A percentile compares a stretch with the other conserved stretches of the same genome.
phyloP scores from a whole-genome alignment of 2,113 vertebrate genomes.

The Sander lucioperca region DNA sequence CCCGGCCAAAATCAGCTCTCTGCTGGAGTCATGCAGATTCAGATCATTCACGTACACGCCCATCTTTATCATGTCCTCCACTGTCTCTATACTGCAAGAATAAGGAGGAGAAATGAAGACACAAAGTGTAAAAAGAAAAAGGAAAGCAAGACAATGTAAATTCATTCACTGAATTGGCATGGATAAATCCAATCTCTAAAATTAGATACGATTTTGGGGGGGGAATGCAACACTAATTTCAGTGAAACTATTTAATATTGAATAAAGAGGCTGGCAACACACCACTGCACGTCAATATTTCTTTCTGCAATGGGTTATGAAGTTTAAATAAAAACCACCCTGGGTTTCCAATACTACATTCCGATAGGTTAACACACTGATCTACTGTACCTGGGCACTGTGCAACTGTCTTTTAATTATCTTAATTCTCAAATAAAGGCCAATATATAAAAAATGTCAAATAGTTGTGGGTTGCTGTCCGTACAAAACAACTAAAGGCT shows the following conservation, averaged over 20 bases:
- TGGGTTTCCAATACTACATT: not conserved
- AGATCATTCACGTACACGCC: slow-evolving; percentile 84
- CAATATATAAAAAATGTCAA: not conserved
- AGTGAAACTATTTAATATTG: not conserved
- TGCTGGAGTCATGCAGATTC: slow-evolving; percentile 85
- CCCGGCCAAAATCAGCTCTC: slow-evolving; percentile 84
- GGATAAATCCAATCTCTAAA: not conserved
- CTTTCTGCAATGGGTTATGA: too few relatives aligned
- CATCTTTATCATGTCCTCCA: slow-evolving; percentile 87
- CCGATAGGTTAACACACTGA: not conserved
- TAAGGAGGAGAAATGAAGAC: not conserved
- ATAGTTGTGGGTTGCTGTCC: not conserved
- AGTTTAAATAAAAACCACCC: not conserved
- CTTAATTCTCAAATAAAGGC: not conserved
- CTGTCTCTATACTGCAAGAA: slow-evolving; percentile 81
- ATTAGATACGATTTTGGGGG: not conserved
- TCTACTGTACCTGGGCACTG: too few relatives aligned
- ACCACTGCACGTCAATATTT: not conserved
- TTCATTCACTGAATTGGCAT: not conserved
- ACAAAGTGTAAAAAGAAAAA: not conserved
- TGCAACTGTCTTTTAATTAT: not conserved
- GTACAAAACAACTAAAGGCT: not conserved
- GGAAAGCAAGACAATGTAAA: not conserved
- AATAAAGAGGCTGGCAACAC: not conserved
- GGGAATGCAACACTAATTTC: not conserved